Evolutionary conservation across 2,888 invertebrate species (phyloP), one percentile per base, ranked within the genome.

Genomic region (Escarpia spicata): DNA sequence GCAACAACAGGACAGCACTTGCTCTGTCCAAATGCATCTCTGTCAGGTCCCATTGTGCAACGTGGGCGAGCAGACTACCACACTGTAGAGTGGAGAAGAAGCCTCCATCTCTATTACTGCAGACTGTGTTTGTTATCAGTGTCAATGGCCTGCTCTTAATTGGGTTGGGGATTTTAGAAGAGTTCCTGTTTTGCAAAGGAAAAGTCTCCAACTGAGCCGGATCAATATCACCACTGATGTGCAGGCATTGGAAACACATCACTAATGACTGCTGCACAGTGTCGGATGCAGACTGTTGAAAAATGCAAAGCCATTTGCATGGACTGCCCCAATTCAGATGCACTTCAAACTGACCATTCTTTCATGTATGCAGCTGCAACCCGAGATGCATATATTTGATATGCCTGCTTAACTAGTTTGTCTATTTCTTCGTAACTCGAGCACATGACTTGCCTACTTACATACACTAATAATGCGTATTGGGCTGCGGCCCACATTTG

Each of bases 101-200:
- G 75, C 75, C 75, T 75, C 75, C 75, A 75, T 75, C 75, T 75
- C 75, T 75, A 75, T 75, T 75, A 75, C 75, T 75, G 52, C 52
- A 52, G 52, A 52, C 52, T 52, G 52, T 52, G 75, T 75, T 75
- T 19, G 75, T 75, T 75, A 75, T 75, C 75, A 75, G 75, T 75
- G 75, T 75, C 75, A 75, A 75, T 75, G 75, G 75, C 75, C 15
- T 19, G 75, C 75, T 75, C 75, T 75, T 75, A 75, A 75, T 75
- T 75, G 75, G 75, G 75, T 75, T 75, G 75, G 75, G 75, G 75
- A 75, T 75, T 75, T 75, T 75, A 75, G 26, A 75, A 75, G 75
- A 75, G 75, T 75, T 75, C 75, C 75, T 75, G 75, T 75, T 75
- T 75, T 75, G 75, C 75, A 75, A 75, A 75, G 75, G 75, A 75